A percentile compares a stretch with the other conserved stretches of the same genome.
phyloP scores from a whole-genome alignment of 2,113 vertebrate genomes.

The Gila orcuttii region DNA sequence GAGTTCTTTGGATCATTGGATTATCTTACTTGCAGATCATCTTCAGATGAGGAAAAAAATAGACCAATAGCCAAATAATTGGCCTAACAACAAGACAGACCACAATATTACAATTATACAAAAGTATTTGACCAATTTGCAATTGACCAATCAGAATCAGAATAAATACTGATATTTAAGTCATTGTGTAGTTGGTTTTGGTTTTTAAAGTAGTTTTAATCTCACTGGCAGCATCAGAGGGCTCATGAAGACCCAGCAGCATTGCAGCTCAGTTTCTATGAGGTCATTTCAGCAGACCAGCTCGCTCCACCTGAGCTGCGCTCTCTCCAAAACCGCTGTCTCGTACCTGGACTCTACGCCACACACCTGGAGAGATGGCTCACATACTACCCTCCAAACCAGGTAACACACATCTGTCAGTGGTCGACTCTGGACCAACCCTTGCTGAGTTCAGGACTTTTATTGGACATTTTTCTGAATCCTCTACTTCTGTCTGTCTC shows the following conservation, averaged over 20 bases:
- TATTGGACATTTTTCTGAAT: neutral
- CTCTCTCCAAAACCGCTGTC: slow-evolving; percentile 89
- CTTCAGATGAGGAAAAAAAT: no score
- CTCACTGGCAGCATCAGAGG: slow-evolving; percentile 84
- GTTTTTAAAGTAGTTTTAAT: neutral
- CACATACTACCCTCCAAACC: slow-evolving; percentile 86
- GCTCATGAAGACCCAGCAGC: slow-evolving; percentile 90
- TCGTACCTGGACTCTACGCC: slow-evolving; percentile 90
- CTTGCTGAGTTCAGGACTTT: neutral
- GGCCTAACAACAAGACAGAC: no score
- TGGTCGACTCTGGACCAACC: neutral
- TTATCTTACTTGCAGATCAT: no score
- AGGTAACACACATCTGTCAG: slow-evolving; percentile 64
- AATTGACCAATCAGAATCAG: no score
- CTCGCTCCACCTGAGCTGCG: slow-evolving; percentile 83
- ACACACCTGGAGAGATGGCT: slow-evolving; percentile 93
- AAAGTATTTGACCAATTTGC: neutral
- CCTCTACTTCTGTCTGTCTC: neutral
- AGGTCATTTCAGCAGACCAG: slow-evolving; percentile 89
- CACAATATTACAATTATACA: neutral
- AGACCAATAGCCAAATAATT: no score
- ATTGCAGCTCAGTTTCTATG: slow-evolving; percentile 90
- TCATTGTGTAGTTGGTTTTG: neutral
- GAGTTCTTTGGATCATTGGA: no score
- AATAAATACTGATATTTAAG: neutral